Percentiles rank a stretch among this genome's conserved stretches.
Evolutionary conservation across 2,113 vertebrate species (phyloP).

Genomic region (Marmota monax): DNA sequence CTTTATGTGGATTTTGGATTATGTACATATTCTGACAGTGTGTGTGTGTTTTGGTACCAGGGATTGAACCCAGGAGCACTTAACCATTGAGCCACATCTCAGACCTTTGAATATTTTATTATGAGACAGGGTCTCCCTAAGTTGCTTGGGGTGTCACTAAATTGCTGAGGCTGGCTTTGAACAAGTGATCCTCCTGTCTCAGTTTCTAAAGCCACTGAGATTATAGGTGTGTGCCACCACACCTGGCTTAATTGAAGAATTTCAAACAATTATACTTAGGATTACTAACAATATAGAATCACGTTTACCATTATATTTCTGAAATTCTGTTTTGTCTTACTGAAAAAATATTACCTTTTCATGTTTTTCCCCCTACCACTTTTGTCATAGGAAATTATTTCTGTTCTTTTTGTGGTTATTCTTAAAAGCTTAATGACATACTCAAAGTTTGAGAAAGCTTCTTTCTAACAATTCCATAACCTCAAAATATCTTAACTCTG

Average conservation of each 20-base stretch:
- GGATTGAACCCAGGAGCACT: no score
- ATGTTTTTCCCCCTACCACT: neutral
- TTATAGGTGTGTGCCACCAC: no score
- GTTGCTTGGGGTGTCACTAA: no score
- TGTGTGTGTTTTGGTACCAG: no score
- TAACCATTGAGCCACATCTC: no score
- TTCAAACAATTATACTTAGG: neutral
- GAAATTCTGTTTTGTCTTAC: neutral
- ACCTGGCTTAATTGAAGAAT: neutral
- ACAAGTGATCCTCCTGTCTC: no score
- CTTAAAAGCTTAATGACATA: neutral
- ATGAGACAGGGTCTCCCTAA: no score
- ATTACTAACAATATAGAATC: neutral
- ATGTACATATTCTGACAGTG: neutral
- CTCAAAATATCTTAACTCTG: neutral
- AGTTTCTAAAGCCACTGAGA: no score
- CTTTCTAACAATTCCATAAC: neutral
- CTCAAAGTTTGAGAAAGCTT: neutral
- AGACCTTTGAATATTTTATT: no score
- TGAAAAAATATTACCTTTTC: neutral
- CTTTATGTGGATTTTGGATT: neutral
- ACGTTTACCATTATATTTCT: neutral
- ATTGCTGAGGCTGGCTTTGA: no score
- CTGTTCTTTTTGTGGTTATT: conserved; percentile 11
- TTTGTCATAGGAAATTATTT: neutral